These are phyloP conservation scores for Caligus rogercresseyi DNA, from an alignment of 1,140 invertebrate species.

Conservation along the genomic window DNA sequence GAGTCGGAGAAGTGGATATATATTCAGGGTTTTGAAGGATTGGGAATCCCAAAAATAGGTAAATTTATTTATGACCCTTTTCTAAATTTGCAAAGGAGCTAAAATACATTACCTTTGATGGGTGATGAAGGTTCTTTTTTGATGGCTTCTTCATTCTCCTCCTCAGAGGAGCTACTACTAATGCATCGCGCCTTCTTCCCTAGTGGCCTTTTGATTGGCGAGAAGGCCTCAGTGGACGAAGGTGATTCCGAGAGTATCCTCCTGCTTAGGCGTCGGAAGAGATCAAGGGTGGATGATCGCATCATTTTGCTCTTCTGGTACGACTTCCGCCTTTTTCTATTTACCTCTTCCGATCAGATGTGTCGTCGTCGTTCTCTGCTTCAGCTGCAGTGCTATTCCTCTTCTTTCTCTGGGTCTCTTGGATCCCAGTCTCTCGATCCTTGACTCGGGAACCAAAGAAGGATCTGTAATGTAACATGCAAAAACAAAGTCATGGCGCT, in stretches of 20 bases:
- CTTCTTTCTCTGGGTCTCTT: neutral
- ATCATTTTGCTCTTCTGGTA: neutral
- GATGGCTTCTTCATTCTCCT: neutral
- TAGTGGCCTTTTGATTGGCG: neutral
- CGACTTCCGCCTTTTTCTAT: neutral
- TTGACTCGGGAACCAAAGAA: neutral
- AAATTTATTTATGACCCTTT: too few species aligned
- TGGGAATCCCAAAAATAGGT: too few species aligned
- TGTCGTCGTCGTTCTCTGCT: neutral
- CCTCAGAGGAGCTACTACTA: neutral
- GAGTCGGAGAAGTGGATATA: too few species aligned
- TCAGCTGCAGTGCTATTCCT: neutral
- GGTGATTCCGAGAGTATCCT: neutral
- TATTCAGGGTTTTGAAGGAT: too few species aligned
- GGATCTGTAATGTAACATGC: neutral
- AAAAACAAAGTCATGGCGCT: neutral
- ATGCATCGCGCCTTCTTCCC: neutral
- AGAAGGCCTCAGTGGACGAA: too few species aligned
- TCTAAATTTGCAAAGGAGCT: too few species aligned
- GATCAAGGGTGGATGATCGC: neutral
- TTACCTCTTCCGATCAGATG: neutral
- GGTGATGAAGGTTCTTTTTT: too few species aligned
- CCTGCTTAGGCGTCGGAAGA: neutral
- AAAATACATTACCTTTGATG: too few species aligned
- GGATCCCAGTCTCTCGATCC: neutral